Evolutionary conservation across 2,113 vertebrate genomes (phyloP), one percentile per base, ranked within the genome.

Genomic region (Crotalus horridus): DNA sequence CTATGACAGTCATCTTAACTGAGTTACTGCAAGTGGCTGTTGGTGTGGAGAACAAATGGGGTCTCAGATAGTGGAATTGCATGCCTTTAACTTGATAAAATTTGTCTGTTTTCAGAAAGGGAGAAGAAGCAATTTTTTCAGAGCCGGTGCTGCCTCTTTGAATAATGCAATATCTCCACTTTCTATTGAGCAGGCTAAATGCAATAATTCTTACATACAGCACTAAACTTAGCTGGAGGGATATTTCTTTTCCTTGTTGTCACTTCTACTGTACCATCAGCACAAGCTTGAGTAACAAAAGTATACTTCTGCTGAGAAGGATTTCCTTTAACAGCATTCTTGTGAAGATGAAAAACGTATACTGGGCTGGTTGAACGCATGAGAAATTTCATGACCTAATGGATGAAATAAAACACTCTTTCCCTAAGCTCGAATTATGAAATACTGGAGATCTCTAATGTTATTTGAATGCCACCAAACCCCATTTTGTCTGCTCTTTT

Each of bases 71-170:
- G 85, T 89, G 81, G 51, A 89, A 87, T 24, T 51, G 51, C n/a
- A 8, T 95, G 89, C 17, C 15, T 93, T 96, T 93, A 64, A 24
- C 12, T 94, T 88, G 74, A 95, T 85, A 55, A 86, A 94, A 93
- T 92, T 88, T 1, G 88, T 85, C 85, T 0, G 5, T 90, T 96
- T 94, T 92, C 85, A 91, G 85, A 81, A 86, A 29, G 0, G 6
- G 21, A 85, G 88, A 94, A 92, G 23, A 74, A 87, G 3, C 55
- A 1, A 58, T 81, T 96, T 89, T 69, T 6, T 5, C 59, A 53
- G 0, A 0, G 48, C 51, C 58, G 85, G 53, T 13, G 24, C 0
- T 10, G 92, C 61, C n/a, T 91, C 92, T 94, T 90, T 92, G 55
- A 4, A 56, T 59, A 90, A 51, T 59, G 59, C 20, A 88, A 1